Evolutionary conservation across 1,140 invertebrate species (phyloP).

Genomic region (Trigoniulus corallinus): DNA sequence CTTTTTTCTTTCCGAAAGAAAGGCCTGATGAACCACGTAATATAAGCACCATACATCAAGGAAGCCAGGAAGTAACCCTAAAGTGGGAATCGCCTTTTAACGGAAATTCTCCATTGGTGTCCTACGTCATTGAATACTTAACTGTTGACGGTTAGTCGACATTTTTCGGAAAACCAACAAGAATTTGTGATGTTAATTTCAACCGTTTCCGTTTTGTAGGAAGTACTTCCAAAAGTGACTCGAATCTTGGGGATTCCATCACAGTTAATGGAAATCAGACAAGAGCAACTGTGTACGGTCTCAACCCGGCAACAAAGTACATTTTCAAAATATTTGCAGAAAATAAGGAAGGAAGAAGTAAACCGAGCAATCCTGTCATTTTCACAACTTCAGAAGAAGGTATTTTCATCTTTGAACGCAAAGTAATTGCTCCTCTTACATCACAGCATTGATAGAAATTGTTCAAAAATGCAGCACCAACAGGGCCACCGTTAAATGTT

Average conservation of each 20-base stretch:
- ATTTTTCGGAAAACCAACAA: neutral
- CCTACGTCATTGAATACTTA: slow-evolving; percentile 73
- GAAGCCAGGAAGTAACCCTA: neutral
- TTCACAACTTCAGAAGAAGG: slow-evolving; percentile 88
- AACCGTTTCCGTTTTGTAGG: too few relatives aligned
- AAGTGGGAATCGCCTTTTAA: slow-evolving; percentile 80
- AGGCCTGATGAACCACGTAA: neutral
- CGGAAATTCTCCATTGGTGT: slow-evolving; percentile 82
- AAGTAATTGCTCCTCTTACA: neutral
- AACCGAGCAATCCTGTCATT: slow-evolving; percentile 77
- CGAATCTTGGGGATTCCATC: too few relatives aligned
- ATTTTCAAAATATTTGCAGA: slow-evolving; percentile 82
- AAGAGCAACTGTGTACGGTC: slow-evolving; percentile 68
- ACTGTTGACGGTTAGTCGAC: neutral
- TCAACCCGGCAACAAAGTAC: slow-evolving; percentile 80
- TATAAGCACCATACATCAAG: neutral
- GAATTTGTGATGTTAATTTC: too few relatives aligned
- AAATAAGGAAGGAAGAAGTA: slow-evolving; percentile 80
- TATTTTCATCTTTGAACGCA: slow-evolving; percentile 14
- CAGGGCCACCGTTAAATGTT: neutral
- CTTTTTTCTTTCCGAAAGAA: too few relatives aligned
- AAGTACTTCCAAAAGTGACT: too few relatives aligned
- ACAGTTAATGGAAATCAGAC: slow-evolving; percentile 44
- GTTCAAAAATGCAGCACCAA: neutral
- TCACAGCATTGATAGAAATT: neutral